Evolutionary conservation across 2,113 vertebrate genomes (phyloP).

Genomic region (Furnarius figulus): DNA sequence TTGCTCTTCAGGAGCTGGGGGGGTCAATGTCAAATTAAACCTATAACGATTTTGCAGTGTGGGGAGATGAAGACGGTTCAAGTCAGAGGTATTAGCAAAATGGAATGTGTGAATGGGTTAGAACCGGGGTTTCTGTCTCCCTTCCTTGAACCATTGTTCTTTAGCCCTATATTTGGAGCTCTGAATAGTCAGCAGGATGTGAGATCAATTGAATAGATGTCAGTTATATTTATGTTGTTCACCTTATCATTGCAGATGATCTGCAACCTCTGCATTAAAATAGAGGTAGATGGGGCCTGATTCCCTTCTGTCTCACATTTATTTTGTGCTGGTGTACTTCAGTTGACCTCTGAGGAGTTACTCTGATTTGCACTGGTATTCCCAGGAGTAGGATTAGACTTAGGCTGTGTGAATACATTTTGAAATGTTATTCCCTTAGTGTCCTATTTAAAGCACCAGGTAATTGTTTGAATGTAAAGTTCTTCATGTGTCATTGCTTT

Average conservation of each 20-base stretch:
- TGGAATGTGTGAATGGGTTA: neutral
- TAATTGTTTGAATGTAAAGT: conserved; percentile 3
- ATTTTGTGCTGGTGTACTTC: conserved; percentile 1
- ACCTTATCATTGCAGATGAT: conserved; percentile 34
- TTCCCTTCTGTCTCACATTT: neutral
- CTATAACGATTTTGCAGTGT: neutral
- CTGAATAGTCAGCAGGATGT: conserved; percentile 25
- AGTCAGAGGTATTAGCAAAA: neutral
- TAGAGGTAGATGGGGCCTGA: neutral
- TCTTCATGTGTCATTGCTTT: conserved; percentile 45
- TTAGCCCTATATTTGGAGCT: conserved; percentile 14
- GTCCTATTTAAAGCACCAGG: conserved; percentile 35
- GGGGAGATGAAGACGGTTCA: neutral
- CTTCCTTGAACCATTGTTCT: conserved; percentile 49
- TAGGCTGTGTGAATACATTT: conserved; percentile 11
- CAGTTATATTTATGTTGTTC: conserved; percentile 27
- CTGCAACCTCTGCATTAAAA: conserved; percentile 36
- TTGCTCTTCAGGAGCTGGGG: neutral
- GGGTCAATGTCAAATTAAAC: neutral
- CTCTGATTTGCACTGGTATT: conserved; percentile 9
- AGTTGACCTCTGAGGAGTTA: conserved; percentile 3
- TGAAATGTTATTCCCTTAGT: neutral
- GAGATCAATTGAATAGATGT: conserved; percentile 37
- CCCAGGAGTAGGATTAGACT: conserved; percentile 10
- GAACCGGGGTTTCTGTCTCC: conserved; percentile 15